Evolutionary conservation across 2,113 vertebrate genomes (phyloP).

Genomic region (Cygnus atratus): DNA sequence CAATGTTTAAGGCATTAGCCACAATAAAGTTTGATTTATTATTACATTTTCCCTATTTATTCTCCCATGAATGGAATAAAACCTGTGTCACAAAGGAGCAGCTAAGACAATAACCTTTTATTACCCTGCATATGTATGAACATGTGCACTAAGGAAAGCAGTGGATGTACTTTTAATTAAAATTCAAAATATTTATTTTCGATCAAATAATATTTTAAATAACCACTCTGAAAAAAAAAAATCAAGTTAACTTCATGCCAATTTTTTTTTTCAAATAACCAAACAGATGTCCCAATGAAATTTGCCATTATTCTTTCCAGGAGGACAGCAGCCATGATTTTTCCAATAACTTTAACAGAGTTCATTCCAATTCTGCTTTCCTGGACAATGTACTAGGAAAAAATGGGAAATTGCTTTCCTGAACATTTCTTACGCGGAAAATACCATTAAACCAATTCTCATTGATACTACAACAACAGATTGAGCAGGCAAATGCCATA

Average conservation of each 20-base stretch:
- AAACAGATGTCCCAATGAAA: conserved; percentile 29
- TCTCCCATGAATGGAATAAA: conserved; percentile 14
- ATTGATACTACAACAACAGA: neutral
- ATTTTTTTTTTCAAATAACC: neutral
- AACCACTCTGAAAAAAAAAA: neutral
- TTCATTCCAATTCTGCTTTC: conserved; percentile 18
- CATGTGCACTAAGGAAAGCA: neutral
- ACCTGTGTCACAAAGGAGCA: neutral
- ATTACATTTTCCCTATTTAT: neutral
- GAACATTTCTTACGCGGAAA: conserved; percentile 12
- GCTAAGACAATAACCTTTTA: neutral
- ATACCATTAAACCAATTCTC: neutral
- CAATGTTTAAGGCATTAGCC: conserved; percentile 26
- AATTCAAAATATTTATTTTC: neutral
- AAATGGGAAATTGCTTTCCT: neutral
- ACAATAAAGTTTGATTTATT: conserved; percentile 27
- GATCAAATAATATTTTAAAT: neutral
- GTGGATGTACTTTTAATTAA: neutral
- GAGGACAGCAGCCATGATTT: neutral
- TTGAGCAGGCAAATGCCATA: neutral
- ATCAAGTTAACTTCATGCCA: neutral
- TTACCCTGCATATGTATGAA: neutral
- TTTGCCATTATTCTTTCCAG: conserved; percentile 46
- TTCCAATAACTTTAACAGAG: conserved; percentile 50
- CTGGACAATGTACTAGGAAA: conserved; percentile 53